Base-by-base conservation (phyloP, 2,888 invertebrate species). In the Ceratothoa steindachneri region DNA sequence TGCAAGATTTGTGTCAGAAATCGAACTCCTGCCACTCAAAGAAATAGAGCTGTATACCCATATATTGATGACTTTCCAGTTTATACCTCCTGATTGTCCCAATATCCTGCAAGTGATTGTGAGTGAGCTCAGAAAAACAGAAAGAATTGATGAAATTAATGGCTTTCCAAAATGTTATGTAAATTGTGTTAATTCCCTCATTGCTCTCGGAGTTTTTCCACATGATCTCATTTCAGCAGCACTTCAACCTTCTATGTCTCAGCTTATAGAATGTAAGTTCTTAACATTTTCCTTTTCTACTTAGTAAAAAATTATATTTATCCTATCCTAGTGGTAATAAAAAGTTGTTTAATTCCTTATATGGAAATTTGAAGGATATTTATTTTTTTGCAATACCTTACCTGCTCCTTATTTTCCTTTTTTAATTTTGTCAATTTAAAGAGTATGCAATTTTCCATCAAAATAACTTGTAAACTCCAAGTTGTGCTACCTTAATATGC, bases 11-110 rank as follows among this genome's bases (percentile, higher is more conserved):
- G 83, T 85, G 7, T 81, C 83, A 1, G 84, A 87, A 30, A 82
- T 90, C 0, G 78, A 85, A 1, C 68, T 82, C 2, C 83, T 87
- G 0, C 87, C 92, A 77, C 67, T 92, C 0, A 93, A 93, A 84
- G 93, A 93, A 82, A 84, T 93, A 30, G 93, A 93, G 84, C 87
- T 92, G 81, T 84, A 92, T 7, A 84, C 88, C 2, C 86, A 90
- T 76, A 86, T 87, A 0, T 87, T 89, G 82, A 87, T 88, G 1
- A 87, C 88, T 82, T 90, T 90, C 80, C 87, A 90, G 83, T 87
- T 86, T 71, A 83, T 84, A 74, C 88, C 89, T 15, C 81, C 72
- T 9, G 65, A 68, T 12, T 30, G 73, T 1, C 69, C 73, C 85
- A 69, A 88, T 74, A 81, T 89, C 12, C 87, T 85, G 72, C 72